Conservation (phyloP, 2,888 invertebrate genomes). For the Bimastos eiseni region DNA sequence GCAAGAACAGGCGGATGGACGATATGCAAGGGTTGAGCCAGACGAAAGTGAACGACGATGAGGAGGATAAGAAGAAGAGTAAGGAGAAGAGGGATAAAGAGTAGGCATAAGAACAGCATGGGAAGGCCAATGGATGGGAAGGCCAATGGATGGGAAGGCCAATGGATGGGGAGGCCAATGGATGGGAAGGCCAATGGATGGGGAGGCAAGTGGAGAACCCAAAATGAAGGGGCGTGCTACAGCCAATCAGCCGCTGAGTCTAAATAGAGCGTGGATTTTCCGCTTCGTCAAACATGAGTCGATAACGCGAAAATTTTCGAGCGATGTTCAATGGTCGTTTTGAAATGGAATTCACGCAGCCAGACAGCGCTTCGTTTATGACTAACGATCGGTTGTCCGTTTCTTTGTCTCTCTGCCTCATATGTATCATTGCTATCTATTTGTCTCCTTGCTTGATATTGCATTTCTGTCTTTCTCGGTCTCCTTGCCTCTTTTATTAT, state of each 20-base stretch:
- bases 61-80: neutral
- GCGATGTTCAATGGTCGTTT: neutral
- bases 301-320: constrained; percentile 6
- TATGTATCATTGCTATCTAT: neutral
- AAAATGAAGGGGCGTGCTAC: neutral
- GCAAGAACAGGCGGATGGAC: neutral
- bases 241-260: neutral
- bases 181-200: too few species aligned
- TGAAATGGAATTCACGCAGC: neutral
- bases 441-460: neutral
- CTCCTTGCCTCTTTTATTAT: neutral
- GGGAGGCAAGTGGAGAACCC: neutral
- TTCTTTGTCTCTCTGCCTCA: neutral
- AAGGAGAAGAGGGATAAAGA: neutral
- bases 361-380: neutral
- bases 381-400: neutral
- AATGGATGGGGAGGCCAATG: too few species aligned
- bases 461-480: neutral
- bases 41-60: neutral
- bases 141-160: too few species aligned
- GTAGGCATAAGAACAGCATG: too few species aligned
- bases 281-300: neutral
- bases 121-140: too few species aligned
- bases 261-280: constrained; percentile 3
- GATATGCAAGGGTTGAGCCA: neutral